Evolutionary conservation across 2,113 vertebrate genomes (phyloP), one percentile per base, ranked within the genome.

Genomic region (Coracopsis vasa): DNA sequence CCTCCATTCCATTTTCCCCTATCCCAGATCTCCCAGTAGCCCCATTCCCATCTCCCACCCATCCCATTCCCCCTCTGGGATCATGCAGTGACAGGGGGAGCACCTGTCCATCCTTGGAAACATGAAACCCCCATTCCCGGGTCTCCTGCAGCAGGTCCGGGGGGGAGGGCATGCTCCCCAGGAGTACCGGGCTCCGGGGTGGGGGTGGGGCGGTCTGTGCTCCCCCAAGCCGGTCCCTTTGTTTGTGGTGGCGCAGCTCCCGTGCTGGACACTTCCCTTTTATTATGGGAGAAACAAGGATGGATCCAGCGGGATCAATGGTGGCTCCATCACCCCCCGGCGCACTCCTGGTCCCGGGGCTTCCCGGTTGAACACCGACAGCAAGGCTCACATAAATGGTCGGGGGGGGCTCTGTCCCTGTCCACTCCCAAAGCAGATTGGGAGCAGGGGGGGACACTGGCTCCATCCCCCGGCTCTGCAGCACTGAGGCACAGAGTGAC

Each of bases 121-220:
- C 51, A 25, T 16, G 2, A 33, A 25, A 29, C 25, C 33, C 35
- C 50, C 35, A 7, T 33, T 20, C 19, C 58, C 3, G 2, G 18
- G 41, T 10, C 35, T 74, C 16, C 33, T 23, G 65, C n/a, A 3
- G 1, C 12, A 10, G 53, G 53, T 53, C n/a, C 1, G 1, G 16
- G 14, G 44, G 44, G 9, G 44, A 9, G 3, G 1, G 11, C 17
- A 6, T 2, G 0, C 18, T 39, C 27, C 53, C 35, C 0, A 2
- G 53, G 61, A 50, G 8, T 6, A 4, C 28, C 4, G 1, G 47
- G 39, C 39, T 53, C 3, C 5, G 21, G 45, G 42, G n/a, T 3
- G 6, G 16, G 19, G 15, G 48, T 61, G 61, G 44, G 39, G 23
- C 9, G 2, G 19, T 42, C 56, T 44, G 73, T 45, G 54, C n/a